Base-by-base conservation (phyloP, 1,140 invertebrate species). In the Metopolophium dirhodum region DNA sequence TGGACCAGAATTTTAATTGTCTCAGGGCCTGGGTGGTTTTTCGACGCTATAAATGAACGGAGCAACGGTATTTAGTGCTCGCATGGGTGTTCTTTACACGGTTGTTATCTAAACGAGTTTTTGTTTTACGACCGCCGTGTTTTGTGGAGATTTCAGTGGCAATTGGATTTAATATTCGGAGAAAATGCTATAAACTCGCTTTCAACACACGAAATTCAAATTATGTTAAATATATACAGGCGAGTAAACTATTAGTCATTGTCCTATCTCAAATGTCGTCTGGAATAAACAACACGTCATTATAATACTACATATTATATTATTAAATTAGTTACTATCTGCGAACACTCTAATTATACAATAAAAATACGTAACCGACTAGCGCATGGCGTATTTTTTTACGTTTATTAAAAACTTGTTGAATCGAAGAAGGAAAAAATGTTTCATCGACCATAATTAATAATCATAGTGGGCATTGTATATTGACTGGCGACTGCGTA, bases 41-140 rank as follows among this genome's bases (percentile, higher is more conserved):
- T 82, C 14, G 22, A 35, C 14, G 30, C 86, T 35, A 77, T 77
- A 77, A 68, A 68, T n/a, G 61, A 77, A 7, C 61, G 18, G 26
- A 26, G 85, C 45, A n/a, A 77, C 86, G 47, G 47, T 51, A 49
- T 47, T 87, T 87, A 86, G 87, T 54, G n/a, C 49, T 54, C 90
- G 20, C 90, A 51, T 37, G 90, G 61, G 61, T 91, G 61, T 77
- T 54, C 90, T n/a, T 35, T 89, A 51, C 47, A 89, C 49, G 49
- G 47, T 54, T 51, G 87, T 89, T 89, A 51, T 89, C 87, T 51
- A 89, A 89, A 89, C 87, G 49, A 89, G 87, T 89, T 89, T 89
- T 89, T 37, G 35, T 54, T 54, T 89, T 89, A 35, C 87, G 18
- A 89, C 87, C 18, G 49, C 87, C 47, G n/a, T 54, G 45, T 49